Percentiles rank a stretch among this genome's conserved stretches.
Evolutionary conservation across 2,113 vertebrate species (phyloP).

Genomic region (Catharus minimus): DNA sequence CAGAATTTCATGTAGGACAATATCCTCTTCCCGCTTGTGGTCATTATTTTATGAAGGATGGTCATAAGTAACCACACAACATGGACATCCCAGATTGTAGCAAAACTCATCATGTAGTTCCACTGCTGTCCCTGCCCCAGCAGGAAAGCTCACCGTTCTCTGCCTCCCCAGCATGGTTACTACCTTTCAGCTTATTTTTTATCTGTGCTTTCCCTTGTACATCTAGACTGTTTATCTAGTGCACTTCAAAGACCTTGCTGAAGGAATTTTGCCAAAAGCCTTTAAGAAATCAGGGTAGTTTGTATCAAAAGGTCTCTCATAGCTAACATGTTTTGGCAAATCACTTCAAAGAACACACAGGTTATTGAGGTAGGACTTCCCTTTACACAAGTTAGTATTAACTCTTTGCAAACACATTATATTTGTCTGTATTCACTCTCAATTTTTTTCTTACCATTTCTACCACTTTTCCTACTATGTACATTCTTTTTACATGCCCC

Average conservation of each 20-base stretch:
- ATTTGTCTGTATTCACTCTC: neutral
- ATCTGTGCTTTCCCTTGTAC: neutral
- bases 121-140: neutral
- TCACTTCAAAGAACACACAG: neutral
- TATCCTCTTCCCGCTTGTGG: neutral
- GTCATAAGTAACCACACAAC: neutral
- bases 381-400: neutral
- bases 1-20: neutral
- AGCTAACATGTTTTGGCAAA: neutral
- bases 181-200: neutral
- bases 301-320: neutral
- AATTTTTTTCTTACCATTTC: neutral
- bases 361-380: neutral
- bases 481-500: fast-evolving
- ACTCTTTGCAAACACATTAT: neutral
- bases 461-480: neutral
- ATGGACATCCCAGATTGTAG: neutral
- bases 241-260: neutral
- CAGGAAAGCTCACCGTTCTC: neutral
- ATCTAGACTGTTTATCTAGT: neutral
- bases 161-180: fast-evolving
- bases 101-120: neutral
- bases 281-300: neutral
- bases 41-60: neutral
- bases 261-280: neutral